phyloP scores from a whole-genome alignment of 2,797 vertebrate genomes.

The Graptemys geographica region DNA sequence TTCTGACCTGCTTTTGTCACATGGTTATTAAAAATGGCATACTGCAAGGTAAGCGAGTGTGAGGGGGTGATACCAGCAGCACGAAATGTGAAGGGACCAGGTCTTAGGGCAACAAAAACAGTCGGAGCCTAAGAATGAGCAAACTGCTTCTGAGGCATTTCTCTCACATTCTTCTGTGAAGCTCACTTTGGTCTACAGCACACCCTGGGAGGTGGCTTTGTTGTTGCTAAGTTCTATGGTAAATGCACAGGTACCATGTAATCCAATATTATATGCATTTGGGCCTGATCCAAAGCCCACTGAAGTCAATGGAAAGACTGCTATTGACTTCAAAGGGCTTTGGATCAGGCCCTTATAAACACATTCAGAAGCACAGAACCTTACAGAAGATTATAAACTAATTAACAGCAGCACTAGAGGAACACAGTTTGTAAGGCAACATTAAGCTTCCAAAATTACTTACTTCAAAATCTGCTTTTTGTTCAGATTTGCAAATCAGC shows the following conservation, averaged over 20 bases:
- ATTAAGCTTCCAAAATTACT: slow-evolving; percentile 34
- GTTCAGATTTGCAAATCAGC: slow-evolving; percentile 7
- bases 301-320: not conserved
- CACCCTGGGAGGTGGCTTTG: not conserved
- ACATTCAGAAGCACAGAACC: not conserved
- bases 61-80: not conserved
- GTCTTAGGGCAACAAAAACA: slow-evolving; percentile 3
- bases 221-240: not conserved
- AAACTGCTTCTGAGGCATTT: not conserved
- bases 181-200: not conserved
- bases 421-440: slow-evolving; percentile 21
- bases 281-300: slow-evolving; percentile 7
- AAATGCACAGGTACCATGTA: not conserved
- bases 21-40: slow-evolving; percentile 33
- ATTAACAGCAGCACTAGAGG: slow-evolving; percentile 30
- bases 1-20: slow-evolving; percentile 48
- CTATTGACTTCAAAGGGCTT: not conserved
- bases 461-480: slow-evolving; percentile 17
- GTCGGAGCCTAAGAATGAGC: not conserved
- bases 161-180: slow-evolving; percentile 5
- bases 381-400: slow-evolving; percentile 39
- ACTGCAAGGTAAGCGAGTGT: not conserved
- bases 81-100: slow-evolving; percentile 36
- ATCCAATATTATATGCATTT: not conserved
- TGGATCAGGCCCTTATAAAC: not conserved